These are phyloP conservation scores for Machimus atricapillus DNA, from an alignment of 2,888 invertebrate genomes.

Conservation along the genomic window DNA sequence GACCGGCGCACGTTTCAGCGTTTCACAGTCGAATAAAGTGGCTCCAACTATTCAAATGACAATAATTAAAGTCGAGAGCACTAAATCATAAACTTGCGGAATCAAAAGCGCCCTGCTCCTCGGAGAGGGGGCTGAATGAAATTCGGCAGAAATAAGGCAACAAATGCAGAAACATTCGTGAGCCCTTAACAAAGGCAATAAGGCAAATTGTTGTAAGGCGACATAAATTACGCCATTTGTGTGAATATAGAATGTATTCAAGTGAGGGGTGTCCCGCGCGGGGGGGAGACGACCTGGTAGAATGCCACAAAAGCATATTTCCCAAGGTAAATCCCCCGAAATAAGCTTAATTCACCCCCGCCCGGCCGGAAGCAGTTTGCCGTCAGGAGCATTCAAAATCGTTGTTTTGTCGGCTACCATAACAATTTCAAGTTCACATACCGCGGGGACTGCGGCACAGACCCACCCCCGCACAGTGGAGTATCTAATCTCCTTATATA, in stretches of 20 bases:
- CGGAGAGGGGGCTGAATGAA: not conserved
- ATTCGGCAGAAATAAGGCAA: slow-evolving; percentile 30
- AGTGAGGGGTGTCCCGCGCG: not conserved
- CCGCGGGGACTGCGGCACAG: slow-evolving; percentile 23
- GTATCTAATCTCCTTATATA: slow-evolving; percentile 43
- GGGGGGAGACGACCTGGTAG: not conserved
- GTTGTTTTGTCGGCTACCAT: slow-evolving; percentile 45
- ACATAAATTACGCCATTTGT: slow-evolving; percentile 48
- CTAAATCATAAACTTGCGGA: slow-evolving; percentile 36
- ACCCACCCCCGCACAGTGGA: slow-evolving; percentile 21
- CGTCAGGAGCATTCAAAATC: slow-evolving; percentile 29
- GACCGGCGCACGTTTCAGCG: not conserved
- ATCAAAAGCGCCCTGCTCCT: not conserved
- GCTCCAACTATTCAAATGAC: slow-evolving; percentile 33
- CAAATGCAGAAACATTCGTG: slow-evolving; percentile 42
- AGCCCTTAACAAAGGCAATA: slow-evolving; percentile 46
- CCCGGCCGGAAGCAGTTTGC: slow-evolving; percentile 3
- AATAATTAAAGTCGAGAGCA: slow-evolving; percentile 29
- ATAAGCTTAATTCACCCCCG: slow-evolving; percentile 45
- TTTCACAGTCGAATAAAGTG: not conserved
- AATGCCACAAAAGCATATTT: slow-evolving; percentile 44
- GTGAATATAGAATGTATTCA: slow-evolving; percentile 43
- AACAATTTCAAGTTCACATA: slow-evolving; percentile 45
- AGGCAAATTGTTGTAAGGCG: slow-evolving; percentile 47
- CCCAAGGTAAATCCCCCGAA: slow-evolving; percentile 46